A percentile compares a stretch with the other conserved stretches of the same genome.
Evolutionary conservation across 1,140 invertebrate genomes (phyloP).

Genomic region (Teleopsis dalmanni): DNA sequence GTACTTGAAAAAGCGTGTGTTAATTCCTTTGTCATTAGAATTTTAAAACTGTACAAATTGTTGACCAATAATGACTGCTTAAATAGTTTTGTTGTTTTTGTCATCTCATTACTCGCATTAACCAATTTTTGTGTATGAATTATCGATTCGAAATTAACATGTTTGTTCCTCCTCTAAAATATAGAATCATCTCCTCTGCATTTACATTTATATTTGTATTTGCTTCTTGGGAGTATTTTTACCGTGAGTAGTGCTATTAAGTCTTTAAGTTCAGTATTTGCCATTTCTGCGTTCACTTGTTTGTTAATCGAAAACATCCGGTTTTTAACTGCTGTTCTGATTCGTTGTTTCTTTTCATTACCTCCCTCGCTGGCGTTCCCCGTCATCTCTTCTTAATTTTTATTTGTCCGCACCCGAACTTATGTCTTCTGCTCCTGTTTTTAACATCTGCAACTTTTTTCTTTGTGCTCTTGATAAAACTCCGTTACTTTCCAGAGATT

Average conservation of each 20-base stretch:
- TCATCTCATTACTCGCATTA: neutral
- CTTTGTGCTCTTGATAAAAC: too few relatives aligned
- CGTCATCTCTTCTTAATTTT: too few relatives aligned
- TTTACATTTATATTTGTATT: neutral
- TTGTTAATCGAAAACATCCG: neutral
- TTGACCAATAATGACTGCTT: too few relatives aligned
- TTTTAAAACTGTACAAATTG: too few relatives aligned
- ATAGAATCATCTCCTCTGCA: neutral
- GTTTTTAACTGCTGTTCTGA: neutral
- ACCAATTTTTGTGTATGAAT: neutral
- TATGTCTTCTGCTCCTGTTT: too few relatives aligned
- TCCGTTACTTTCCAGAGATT: too few relatives aligned
- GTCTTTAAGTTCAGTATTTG: neutral
- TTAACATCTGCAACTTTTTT: too few relatives aligned
- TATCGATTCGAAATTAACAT: neutral
- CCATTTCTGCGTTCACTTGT: neutral
- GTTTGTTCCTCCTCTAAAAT: neutral
- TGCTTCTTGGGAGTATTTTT: neutral
- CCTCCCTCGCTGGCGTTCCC: too few relatives aligned
- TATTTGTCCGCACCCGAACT: too few relatives aligned
- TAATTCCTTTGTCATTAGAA: too few relatives aligned
- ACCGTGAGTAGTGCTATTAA: neutral
- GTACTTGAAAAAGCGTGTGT: too few relatives aligned
- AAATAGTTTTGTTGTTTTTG: slow-evolving; percentile 1
- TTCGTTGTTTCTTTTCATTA: too few relatives aligned